A percentile compares a stretch with the other conserved stretches of the same genome.
These are phyloP conservation scores for Martes flavigula DNA, from an alignment of 2,797 vertebrate species.

Conservation along the genomic window DNA sequence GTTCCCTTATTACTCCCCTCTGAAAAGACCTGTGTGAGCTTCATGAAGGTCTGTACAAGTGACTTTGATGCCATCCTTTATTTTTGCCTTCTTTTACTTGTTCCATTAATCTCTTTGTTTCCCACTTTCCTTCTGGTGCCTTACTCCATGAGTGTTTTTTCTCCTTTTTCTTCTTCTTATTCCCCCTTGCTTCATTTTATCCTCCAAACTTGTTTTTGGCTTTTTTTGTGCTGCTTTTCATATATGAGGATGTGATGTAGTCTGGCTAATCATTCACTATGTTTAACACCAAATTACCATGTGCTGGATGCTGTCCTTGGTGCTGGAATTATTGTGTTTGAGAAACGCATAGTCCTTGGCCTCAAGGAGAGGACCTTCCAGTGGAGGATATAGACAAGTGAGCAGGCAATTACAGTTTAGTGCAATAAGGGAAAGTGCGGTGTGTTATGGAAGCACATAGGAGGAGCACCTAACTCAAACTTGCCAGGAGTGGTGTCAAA, in stretches of 20 bases:
- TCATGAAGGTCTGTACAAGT: background rate
- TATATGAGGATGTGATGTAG: background rate
- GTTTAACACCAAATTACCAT: fast-evolving
- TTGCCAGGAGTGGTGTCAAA: background rate
- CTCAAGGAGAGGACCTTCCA: background rate
- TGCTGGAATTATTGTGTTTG: background rate
- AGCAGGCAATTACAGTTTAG: background rate
- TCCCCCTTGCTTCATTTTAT: background rate
- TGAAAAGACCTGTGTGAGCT: background rate
- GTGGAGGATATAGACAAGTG: background rate
- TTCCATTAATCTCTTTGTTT: background rate
- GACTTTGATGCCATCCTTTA: background rate
- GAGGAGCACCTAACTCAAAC: background rate
- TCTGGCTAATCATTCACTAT: background rate
- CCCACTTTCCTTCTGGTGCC: background rate
- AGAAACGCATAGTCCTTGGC: background rate
- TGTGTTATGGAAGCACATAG: background rate
- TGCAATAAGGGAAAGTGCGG: background rate
- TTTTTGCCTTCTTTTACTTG: constrained; percentile 30
- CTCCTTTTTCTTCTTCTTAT: background rate
- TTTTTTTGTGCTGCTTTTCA: background rate
- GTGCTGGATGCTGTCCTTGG: background rate
- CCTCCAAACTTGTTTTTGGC: background rate
- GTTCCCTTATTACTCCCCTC: background rate
- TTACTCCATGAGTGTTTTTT: background rate